A percentile compares a stretch with the other conserved stretches of the same genome.
These are phyloP conservation scores for Prolemur simus DNA, from an alignment of 2,113 vertebrate genomes.

Conservation along the genomic window DNA sequence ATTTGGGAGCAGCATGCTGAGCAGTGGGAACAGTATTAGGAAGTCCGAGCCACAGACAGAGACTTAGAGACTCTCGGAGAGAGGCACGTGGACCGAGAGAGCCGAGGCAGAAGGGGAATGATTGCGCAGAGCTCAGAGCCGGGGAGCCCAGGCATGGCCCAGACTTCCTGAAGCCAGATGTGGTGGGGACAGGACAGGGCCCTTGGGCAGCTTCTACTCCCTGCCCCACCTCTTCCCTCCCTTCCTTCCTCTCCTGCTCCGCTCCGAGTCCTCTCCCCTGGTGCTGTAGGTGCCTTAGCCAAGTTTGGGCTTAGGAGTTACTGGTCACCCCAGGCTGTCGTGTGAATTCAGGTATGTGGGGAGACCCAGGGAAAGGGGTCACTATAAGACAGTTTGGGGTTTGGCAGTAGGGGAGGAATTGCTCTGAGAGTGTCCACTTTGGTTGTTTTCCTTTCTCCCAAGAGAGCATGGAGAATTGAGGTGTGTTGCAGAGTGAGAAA, in stretches of 20 bases:
- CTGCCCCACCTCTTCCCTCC: background rate
- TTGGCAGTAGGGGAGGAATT: background rate
- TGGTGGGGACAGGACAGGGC: background rate
- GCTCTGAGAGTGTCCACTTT: constrained; percentile 3
- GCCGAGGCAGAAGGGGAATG: background rate
- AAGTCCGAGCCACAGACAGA: background rate
- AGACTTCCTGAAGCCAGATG: background rate
- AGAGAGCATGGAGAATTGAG: background rate
- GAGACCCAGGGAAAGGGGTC: background rate
- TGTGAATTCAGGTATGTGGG: background rate
- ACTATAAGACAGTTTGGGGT: background rate
- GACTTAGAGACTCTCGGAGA: background rate
- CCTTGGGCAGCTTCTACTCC: background rate
- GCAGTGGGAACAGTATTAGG: background rate
- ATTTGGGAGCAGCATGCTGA: background rate
- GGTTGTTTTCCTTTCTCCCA: background rate
- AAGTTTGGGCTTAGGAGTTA: background rate
- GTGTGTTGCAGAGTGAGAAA: background rate
- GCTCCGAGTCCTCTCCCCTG: background rate
- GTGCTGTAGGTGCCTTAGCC: background rate
- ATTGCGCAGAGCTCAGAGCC: background rate
- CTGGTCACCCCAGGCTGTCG: background rate
- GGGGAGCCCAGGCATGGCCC: background rate
- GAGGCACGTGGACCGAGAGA: background rate
- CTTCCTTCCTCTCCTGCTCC: background rate